Evolutionary conservation across 1,140 invertebrate genomes (phyloP), one percentile per base, ranked within the genome.

Genomic region (Branchinecta lindahli): DNA sequence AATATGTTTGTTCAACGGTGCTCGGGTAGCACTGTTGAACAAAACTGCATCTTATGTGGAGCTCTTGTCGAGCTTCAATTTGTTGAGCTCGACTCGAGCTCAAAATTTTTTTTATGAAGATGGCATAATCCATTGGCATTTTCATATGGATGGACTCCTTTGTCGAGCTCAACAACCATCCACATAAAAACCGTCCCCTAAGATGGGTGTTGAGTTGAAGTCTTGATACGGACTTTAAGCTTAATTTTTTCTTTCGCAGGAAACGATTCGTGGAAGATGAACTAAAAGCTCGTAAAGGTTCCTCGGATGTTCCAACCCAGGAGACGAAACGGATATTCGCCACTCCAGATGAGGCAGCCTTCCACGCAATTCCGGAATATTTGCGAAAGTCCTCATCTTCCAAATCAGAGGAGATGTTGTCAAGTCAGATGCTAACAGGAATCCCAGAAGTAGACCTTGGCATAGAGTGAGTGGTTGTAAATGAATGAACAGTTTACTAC

Each of bases 381-480:
- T 81, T 98, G 67, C 81, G 87, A 75, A 85, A 86, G 73, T 90
- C 88, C 15, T 88, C 89, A 9, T 83, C 86, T 3, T 90, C 92
- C 72, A 83, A 83, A 71, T 94, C 90, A 18, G 96, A 99, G 80
- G 97, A 99, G 82, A 98, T 99, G 92, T 86, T 99, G 73, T 98
- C 95, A 8, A 98, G 98, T 84, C 96, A 99, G 84, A 99, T 99
- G 96, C 82, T 99, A 4, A 96, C 92, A 77, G 97, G 97, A 69
- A 99, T 99, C 73, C 97, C 97, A n/a, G 97, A 99, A 84, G 91
- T 99, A 3, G 96, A 99, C 83, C 83, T 99, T 65, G 97, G 97
- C 47, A 96, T 99, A 74, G 94, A 98, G 86, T 90, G 81, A 82
- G 83, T 80, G 67, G n/a, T 68, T 69, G 33, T 66, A 69, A 68